A percentile compares a stretch with the other conserved stretches of the same genome.
Conservation (phyloP, 2,797 vertebrate genomes). For the Sebastes nivosus region DNA sequence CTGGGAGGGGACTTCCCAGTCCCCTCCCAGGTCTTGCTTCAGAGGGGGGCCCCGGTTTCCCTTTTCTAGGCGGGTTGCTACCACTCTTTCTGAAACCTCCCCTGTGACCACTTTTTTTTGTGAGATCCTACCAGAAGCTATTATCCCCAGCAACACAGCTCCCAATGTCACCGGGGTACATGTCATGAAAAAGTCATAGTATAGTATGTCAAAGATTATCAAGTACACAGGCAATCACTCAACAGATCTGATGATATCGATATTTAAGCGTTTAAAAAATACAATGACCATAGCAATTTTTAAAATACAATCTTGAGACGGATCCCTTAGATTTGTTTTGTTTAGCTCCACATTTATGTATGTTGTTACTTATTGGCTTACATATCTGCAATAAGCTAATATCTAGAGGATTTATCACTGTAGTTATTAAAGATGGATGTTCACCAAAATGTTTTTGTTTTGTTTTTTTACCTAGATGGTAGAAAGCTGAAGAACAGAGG, state of each 20-base stretch:
- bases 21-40: neutral
- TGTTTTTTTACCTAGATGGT: constrained; percentile 84
- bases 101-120: too few species aligned
- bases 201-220: neutral
- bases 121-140: neutral
- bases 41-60: too few species aligned
- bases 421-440: neutral
- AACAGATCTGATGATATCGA: neutral
- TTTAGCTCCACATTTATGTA: neutral
- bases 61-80: neutral
- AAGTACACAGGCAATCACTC: neutral
- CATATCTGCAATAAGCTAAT: neutral
- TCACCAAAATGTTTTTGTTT: constrained; percentile 20
- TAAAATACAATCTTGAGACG: neutral
- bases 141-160: neutral
- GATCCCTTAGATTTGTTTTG: neutral
- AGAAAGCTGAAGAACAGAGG: constrained; percentile 92
- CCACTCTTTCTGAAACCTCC: neutral
- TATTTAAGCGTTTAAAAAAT: neutral
- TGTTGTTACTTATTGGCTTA: neutral
- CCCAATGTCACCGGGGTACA: neutral
- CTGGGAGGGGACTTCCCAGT: neutral
- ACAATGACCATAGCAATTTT: neutral
- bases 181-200: neutral
- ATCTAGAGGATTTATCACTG: neutral